These are phyloP conservation scores for Vulpes vulpes DNA, from an alignment of 2,113 vertebrate genomes.

Conservation along the genomic window DNA sequence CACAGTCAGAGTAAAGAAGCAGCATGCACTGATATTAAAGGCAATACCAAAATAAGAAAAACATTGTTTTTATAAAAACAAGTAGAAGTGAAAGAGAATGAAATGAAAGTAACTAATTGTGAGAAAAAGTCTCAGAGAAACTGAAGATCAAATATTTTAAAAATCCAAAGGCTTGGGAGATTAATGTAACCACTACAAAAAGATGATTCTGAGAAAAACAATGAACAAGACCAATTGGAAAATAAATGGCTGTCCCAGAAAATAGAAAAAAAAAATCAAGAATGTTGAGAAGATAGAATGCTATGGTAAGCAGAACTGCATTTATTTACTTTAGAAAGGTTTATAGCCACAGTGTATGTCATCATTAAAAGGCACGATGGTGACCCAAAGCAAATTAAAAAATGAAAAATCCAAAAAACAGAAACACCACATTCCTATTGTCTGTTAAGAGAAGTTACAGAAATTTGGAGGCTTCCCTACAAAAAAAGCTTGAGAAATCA, in stretches of 20 bases:
- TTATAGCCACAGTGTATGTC: not conserved
- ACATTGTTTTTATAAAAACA: slow-evolving; percentile 48
- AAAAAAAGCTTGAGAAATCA: slow-evolving; percentile 57
- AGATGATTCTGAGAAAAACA: slow-evolving; percentile 17
- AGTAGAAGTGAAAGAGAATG: slow-evolving; percentile 27
- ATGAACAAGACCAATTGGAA: not conserved
- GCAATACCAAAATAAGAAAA: slow-evolving; percentile 33
- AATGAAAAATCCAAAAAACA: not conserved
- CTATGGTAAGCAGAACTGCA: not conserved
- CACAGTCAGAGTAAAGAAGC: not conserved
- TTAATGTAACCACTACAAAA: slow-evolving; percentile 38
- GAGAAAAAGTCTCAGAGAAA: slow-evolving; percentile 24
- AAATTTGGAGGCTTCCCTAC: not conserved
- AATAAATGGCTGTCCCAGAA: slow-evolving; percentile 43
- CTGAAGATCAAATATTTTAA: slow-evolving; percentile 5
- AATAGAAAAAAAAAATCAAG: slow-evolving; percentile 54
- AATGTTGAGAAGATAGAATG: not conserved
- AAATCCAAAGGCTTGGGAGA: slow-evolving; percentile 28
- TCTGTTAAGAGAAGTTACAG: not conserved
- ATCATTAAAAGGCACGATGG: not conserved
- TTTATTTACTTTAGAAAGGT: slow-evolving; percentile 22
- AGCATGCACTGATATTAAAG: not conserved
- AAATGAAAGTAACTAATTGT: not conserved
- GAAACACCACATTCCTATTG: not conserved
- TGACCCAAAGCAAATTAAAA: slow-evolving; percentile 18